phyloP scores from a whole-genome alignment of 2,888 invertebrate species.

The Drosophila imparisetae region DNA sequence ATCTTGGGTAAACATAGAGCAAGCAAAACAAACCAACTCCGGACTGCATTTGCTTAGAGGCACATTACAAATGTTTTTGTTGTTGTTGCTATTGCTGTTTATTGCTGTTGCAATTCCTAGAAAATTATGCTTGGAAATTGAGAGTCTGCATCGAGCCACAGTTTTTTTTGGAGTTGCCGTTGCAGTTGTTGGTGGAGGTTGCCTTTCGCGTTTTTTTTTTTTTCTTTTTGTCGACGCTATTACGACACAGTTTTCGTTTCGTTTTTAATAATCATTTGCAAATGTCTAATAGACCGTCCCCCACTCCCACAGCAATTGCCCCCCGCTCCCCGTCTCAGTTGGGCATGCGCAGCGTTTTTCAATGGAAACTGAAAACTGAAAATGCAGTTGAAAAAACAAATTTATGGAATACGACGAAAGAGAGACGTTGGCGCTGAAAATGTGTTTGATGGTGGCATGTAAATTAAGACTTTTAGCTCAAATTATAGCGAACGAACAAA shows the following conservation, averaged over 20 bases:
- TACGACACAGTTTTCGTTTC: slow-evolving; percentile 75
- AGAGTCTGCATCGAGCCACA: slow-evolving; percentile 50
- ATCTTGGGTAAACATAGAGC: slow-evolving; percentile 42
- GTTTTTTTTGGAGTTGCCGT: slow-evolving; percentile 22
- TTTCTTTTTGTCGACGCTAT: slow-evolving; percentile 43
- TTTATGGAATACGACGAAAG: slow-evolving; percentile 20
- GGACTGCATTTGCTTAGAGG: slow-evolving; percentile 45
- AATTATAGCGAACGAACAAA: slow-evolving; percentile 48
- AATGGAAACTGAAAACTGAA: slow-evolving; percentile 54
- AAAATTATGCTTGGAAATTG: slow-evolving; percentile 71
- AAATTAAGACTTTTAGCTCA: slow-evolving; percentile 71
- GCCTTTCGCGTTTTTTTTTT: slow-evolving; percentile 42
- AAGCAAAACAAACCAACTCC: slow-evolving; percentile 49
- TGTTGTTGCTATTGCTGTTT: slow-evolving; percentile 17
- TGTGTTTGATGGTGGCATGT: slow-evolving; percentile 49
- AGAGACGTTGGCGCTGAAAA: slow-evolving; percentile 37
- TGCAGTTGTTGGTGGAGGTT: slow-evolving; percentile 14
- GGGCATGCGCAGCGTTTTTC: slow-evolving; percentile 67
- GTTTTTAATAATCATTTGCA: slow-evolving; percentile 76
- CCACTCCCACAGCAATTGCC: slow-evolving; percentile 3
- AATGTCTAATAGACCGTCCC: slow-evolving; percentile 64
- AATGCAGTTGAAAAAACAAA: slow-evolving; percentile 45
- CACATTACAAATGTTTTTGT: slow-evolving; percentile 39
- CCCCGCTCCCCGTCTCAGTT: slow-evolving; percentile 13
- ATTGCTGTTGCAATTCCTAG: slow-evolving; percentile 65